Percentiles rank a stretch among this genome's conserved stretches.
phyloP scores from a whole-genome alignment of 2,113 vertebrate genomes.

The Odocoileus hemionus region DNA sequence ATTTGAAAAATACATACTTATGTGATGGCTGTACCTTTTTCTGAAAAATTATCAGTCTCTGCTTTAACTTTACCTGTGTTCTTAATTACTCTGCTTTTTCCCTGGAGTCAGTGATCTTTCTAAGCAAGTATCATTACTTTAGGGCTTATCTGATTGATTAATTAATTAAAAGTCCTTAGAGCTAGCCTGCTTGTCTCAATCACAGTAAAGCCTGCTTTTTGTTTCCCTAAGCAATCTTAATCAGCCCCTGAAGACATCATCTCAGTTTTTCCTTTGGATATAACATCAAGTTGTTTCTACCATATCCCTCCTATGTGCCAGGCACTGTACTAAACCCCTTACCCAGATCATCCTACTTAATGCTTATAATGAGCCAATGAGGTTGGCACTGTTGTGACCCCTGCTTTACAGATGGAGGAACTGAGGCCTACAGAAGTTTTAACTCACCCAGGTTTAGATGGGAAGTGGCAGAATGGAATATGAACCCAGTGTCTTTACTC shows the following conservation, averaged over 20 bases:
- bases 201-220: background rate
- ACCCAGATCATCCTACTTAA: background rate
- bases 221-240: background rate
- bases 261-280: background rate
- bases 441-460: background rate
- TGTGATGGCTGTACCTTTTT: background rate
- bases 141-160: background rate
- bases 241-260: background rate
- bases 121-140: constrained; percentile 15
- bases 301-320: background rate
- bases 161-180: constrained; percentile 20
- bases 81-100: background rate
- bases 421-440: background rate
- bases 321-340: background rate
- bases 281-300: background rate
- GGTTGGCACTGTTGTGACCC: background rate
- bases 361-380: background rate
- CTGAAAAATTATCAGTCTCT: background rate
- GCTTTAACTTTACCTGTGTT: background rate
- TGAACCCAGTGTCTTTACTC: constrained; percentile 14
- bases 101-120: background rate
- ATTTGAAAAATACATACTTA: background rate
- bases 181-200: background rate
- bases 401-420: background rate
- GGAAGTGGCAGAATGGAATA: background rate